Conservation (phyloP, 2,797 vertebrate genomes). For the Orientallactaga sibirica region DNA sequence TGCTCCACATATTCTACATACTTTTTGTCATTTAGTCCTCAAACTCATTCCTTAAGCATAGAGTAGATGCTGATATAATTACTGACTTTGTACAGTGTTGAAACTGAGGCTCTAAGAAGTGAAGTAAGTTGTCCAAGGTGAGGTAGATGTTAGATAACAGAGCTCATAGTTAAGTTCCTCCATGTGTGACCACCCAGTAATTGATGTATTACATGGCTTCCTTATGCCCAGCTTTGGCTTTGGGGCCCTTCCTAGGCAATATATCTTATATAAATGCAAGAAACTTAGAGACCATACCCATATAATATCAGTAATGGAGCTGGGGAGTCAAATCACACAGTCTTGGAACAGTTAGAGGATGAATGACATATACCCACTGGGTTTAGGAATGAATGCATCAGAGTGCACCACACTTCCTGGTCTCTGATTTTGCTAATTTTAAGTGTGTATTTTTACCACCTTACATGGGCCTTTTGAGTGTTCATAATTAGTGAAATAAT, state of each 20-base stretch:
- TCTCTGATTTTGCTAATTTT: background rate
- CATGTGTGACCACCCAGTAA: background rate
- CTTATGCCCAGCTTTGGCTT: background rate
- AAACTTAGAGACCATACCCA: background rate
- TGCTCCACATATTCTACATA: background rate
- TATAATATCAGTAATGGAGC: background rate
- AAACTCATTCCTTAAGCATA: background rate
- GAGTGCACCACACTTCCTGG: rapidly evolving
- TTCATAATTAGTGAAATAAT: background rate
- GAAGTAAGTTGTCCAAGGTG: background rate
- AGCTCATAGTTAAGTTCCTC: background rate
- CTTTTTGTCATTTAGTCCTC: background rate
- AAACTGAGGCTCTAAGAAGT: background rate
- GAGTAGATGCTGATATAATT: background rate
- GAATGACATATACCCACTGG: background rate
- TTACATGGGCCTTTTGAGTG: background rate
- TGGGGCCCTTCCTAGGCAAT: background rate
- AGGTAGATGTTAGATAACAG: background rate
- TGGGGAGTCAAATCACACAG: background rate
- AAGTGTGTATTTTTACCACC: background rate
- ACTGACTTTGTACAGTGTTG: background rate
- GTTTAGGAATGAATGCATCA: background rate
- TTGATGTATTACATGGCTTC: rapidly evolving
- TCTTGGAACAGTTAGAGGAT: background rate
- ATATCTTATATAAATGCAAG: background rate